Conservation (phyloP, 2,888 invertebrate species). For the Platycheirus albimanus region DNA sequence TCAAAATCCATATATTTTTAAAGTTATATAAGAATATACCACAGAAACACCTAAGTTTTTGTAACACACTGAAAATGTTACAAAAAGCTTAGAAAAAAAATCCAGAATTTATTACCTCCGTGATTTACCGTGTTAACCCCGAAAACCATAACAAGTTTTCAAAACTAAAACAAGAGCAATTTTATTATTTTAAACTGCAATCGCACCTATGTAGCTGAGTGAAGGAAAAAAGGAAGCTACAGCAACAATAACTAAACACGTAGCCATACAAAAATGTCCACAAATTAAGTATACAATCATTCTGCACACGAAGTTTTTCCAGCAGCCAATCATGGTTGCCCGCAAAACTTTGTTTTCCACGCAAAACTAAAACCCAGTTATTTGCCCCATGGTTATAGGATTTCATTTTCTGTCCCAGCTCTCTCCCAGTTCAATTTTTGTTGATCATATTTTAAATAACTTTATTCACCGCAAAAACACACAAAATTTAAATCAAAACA, state of each 20-base stretch:
- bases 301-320: conserved; percentile 50
- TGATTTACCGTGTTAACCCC: not conserved
- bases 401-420: too few species aligned
- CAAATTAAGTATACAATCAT: conserved; percentile 56
- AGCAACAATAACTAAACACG: not conserved
- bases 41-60: too few species aligned
- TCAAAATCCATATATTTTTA: too few species aligned
- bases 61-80: too few species aligned
- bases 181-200: not conserved
- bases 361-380: conserved; percentile 46
- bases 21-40: too few species aligned
- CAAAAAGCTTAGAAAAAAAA: too few species aligned
- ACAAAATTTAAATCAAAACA: conserved; percentile 66
- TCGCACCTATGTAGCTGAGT: too few species aligned
- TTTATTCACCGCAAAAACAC: conserved; percentile 58
- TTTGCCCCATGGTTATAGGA: conserved; percentile 60
- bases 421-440: not conserved
- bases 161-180: not conserved
- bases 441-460: conserved; percentile 56
- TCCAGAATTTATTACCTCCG: too few species aligned
- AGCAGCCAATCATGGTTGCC: conserved; percentile 64
- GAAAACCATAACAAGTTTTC: not conserved
- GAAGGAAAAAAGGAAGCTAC: too few species aligned
- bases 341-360: conserved; percentile 50
- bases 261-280: conserved; percentile 30